These are phyloP conservation scores for western clawed frog (Xenopus tropicalis) DNA, from an alignment of 2,113 vertebrate genomes.

Conservation along the genomic window UCB_Xtro_10.0 CM004451.2:73272001-73272500, in stretches of 20 bases:
- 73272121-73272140: too few species aligned
- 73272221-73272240: too few species aligned
- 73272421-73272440: slow-evolving; percentile 69
- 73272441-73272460: slow-evolving; percentile 68
- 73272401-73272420: slow-evolving; percentile 78
- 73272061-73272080: slow-evolving; percentile 22
- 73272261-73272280: too few species aligned
- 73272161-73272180: too few species aligned
- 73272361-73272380: slow-evolving; percentile 70
- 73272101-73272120: too few species aligned
- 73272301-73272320: neutral
- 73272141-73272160: too few species aligned
- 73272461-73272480: slow-evolving; percentile 64
- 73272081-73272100: neutral
- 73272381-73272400: slow-evolving; percentile 74
- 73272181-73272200: too few species aligned
- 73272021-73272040: slow-evolving; percentile 19
- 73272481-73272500: slow-evolving; percentile 78
- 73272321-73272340: slow-evolving; percentile 27
- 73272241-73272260: too few species aligned
- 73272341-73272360: slow-evolving; percentile 78
- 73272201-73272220: too few species aligned
- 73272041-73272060: slow-evolving; percentile 23
- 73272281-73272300: too few species aligned
- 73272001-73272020: slow-evolving; percentile 8